phyloP scores from a whole-genome alignment of 30 jellyfish, hydroid and myxozoan species.

The Pseudorhiza aurosa region DNA sequence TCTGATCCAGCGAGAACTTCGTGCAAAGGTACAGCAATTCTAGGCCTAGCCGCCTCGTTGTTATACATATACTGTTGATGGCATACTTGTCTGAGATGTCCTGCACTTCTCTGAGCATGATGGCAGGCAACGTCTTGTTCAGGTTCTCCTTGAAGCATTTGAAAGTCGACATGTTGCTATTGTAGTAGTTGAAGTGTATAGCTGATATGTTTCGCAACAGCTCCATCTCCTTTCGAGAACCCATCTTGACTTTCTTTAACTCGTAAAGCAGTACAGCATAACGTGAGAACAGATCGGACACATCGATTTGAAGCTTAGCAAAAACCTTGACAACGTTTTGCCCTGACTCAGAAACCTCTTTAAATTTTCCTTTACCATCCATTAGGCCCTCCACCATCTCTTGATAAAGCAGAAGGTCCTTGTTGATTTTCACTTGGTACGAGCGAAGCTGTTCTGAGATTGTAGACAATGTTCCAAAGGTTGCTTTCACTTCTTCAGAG shows the following conservation, averaged over 20 bases:
- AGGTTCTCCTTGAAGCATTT: conserved; percentile 63
- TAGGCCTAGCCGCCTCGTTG: conserved; percentile 77
- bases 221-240: conserved; percentile 53
- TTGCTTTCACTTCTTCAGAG: conserved; percentile 1
- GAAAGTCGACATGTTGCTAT: conserved; percentile 56
- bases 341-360: conserved; percentile 54
- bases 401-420: conserved; percentile 66
- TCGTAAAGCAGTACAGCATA: conserved; percentile 53
- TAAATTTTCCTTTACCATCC: conserved; percentile 43
- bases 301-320: conserved; percentile 86
- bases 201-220: conserved; percentile 49
- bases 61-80: conserved; percentile 70
- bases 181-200: conserved; percentile 39
- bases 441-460: conserved; percentile 28
- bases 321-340: conserved; percentile 48
- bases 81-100: conserved; percentile 77
- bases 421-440: conserved; percentile 42
- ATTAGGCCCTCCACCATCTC: conserved; percentile 78
- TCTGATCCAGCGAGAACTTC: conserved; percentile 41
- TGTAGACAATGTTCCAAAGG: background rate
- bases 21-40: conserved; percentile 69
- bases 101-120: conserved; percentile 57
- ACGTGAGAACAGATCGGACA: conserved; percentile 72
- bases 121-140: conserved; percentile 67
- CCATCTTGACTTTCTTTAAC: conserved; percentile 36